Conservation (phyloP, 2,113 vertebrate species). For the Halichoeres trimaculatus region DNA sequence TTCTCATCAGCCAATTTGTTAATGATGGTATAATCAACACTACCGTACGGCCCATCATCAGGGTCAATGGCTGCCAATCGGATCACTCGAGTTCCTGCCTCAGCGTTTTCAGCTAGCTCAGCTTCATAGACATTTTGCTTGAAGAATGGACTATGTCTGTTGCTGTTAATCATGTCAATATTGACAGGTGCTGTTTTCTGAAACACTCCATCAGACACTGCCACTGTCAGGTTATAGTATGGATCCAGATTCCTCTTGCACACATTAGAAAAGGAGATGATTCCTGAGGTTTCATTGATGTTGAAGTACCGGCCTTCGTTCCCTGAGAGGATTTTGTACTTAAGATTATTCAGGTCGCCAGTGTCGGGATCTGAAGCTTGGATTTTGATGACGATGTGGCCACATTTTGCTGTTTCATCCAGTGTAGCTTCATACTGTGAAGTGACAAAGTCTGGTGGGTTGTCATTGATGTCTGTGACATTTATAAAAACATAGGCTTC, state of each 20-base stretch:
- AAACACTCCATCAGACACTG: slow-evolving; percentile 95
- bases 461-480: slow-evolving; percentile 94
- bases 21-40: slow-evolving; percentile 95
- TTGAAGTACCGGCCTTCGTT: slow-evolving; percentile 93
- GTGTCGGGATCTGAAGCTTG: slow-evolving; percentile 93
- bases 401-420: slow-evolving; percentile 93
- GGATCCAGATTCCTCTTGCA: slow-evolving; percentile 91
- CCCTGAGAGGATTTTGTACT: slow-evolving; percentile 94
- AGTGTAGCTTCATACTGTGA: slow-evolving; percentile 89
- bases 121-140: slow-evolving; percentile 91
- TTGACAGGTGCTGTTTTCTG: slow-evolving; percentile 92
- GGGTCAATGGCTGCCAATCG: slow-evolving; percentile 91
- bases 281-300: slow-evolving; percentile 93
- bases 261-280: slow-evolving; percentile 93
- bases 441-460: slow-evolving; percentile 90
- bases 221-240: slow-evolving; percentile 90
- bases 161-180: slow-evolving; percentile 93
- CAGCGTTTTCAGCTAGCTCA: slow-evolving; percentile 94
- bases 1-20: slow-evolving; percentile 95
- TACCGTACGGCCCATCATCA: slow-evolving; percentile 92
- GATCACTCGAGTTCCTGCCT: slow-evolving; percentile 94
- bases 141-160: slow-evolving; percentile 92
- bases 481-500: slow-evolving; percentile 88
- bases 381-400: slow-evolving; percentile 93
- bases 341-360: slow-evolving; percentile 83